Base-by-base conservation (phyloP, 2,888 invertebrate genomes). In the Girardia tigrina region DNA sequence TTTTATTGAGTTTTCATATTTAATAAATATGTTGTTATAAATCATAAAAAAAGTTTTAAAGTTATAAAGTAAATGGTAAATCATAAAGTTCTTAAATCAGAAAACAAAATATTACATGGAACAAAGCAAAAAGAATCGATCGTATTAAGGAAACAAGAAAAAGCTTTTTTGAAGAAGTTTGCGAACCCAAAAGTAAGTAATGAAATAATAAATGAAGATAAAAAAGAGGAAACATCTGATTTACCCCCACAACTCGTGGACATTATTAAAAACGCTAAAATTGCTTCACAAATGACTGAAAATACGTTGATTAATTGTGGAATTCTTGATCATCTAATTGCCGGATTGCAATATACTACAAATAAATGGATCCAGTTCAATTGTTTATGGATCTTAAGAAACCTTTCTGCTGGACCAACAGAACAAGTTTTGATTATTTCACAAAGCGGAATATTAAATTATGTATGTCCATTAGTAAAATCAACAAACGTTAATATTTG, bases 301-400 rank as follows among this genome's bases (percentile, higher is more conserved):
- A 12, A n/a, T 20, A 56, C n/a, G n/a, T 56, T 56, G n/a, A 56
- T 56, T 8, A 56, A 4, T 12, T 8, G 8, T 56, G 56, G n/a
- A 20, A 8, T 56, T 20, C 23, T 56, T 6, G 23, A 16, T 56
- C 8, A 56, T 12, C 23, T 56, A n/a, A 56, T 12, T 16, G 23
- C n/a, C 6, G 56, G 56, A 12, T 56, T 56, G 4, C n/a, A 16
- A 20, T n/a, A 56, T 12, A 16, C n/a, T 4, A 56, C n/a, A 20
- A 56, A n/a, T n/a, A 16, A 56, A 56, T 56, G 56, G 56, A 12
- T 56, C 2, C 56, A 56, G 23, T 56, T 20, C 23, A 56, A 56
- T 56, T 56, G 56, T n/a, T 56, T 56, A 56, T 56, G 56, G 56
- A 56, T 56, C 4, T 56, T 56, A 16, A 56, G n/a, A n/a, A 56